These are phyloP conservation scores for Sardina pilchardus DNA, from an alignment of 2,113 vertebrate genomes.

Conservation along the genomic window DNA sequence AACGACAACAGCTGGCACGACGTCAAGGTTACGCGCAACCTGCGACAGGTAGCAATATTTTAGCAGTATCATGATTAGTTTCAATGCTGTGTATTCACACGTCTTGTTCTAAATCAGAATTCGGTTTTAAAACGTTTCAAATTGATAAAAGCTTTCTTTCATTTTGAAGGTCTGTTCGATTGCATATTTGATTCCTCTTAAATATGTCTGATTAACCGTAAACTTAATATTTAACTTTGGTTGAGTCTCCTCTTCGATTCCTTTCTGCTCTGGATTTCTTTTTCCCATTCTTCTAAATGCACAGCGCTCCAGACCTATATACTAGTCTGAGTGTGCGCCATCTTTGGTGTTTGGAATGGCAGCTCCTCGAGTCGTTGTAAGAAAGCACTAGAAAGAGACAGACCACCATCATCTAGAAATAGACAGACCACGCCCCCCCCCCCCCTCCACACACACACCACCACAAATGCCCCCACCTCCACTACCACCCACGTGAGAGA, in stretches of 20 bases:
- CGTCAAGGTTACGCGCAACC: conserved; percentile 98
- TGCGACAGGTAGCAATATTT: conserved; percentile 88
- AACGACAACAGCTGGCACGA: conserved; percentile 98
- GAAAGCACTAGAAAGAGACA: neutral
- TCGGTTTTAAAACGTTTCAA: neutral
- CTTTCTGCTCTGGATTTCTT: neutral
- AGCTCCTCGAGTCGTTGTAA: neutral
- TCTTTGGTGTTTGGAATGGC: neutral
- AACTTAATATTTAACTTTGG: neutral
- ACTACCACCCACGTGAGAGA: neutral
- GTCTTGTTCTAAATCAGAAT: neutral
- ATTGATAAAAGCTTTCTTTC: neutral
- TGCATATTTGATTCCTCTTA: neutral
- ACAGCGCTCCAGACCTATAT: neutral
- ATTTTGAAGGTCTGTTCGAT: neutral
- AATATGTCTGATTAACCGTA: neutral
- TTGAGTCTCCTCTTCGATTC: neutral
- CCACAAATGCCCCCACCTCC: neutral
- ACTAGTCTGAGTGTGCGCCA: neutral
- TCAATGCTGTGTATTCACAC: neutral
- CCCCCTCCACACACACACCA: no score
- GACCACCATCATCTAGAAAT: no score
- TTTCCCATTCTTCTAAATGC: neutral
- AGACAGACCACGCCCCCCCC: no score
- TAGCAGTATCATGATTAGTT: neutral